A percentile compares a stretch with the other conserved stretches of the same genome.
Conservation (phyloP, 2,888 invertebrate genomes). For the Agapostemon virescens region DNA sequence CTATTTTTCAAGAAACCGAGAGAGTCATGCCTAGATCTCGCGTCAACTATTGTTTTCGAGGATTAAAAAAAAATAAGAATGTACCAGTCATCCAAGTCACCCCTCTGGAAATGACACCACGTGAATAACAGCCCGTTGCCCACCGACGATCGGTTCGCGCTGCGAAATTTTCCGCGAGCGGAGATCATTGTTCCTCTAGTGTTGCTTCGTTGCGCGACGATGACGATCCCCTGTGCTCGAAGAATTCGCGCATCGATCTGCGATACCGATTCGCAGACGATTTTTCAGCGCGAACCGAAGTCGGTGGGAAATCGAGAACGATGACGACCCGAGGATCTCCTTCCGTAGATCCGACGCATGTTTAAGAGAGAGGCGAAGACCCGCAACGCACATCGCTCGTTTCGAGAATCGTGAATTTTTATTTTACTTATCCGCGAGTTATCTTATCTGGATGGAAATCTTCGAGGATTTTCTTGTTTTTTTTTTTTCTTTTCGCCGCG, state of each 20-base stretch:
- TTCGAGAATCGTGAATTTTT: slow-evolving; percentile 1
- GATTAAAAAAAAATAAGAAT: slow-evolving; percentile 32
- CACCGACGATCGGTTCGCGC: slow-evolving; percentile 2
- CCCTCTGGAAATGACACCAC: slow-evolving; percentile 43
- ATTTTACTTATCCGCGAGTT: not conserved
- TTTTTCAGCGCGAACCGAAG: slow-evolving; percentile 21
- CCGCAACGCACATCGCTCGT: slow-evolving; percentile 35
- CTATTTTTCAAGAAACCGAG: not conserved
- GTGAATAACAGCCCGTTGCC: slow-evolving; percentile 27
- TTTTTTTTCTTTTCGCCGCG: not conserved
- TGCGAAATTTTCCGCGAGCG: slow-evolving; percentile 27
- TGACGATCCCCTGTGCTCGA: too few relatives aligned
- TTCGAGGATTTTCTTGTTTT: not conserved
- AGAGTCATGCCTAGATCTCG: not conserved
- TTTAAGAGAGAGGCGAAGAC: slow-evolving; percentile 32
- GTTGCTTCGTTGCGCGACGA: too few relatives aligned
- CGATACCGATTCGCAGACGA: slow-evolving; percentile 17
- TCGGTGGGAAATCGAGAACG: slow-evolving; percentile 15
- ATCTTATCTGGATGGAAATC: not conserved
- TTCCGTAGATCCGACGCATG: slow-evolving; percentile 55
- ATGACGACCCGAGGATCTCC: slow-evolving; percentile 34
- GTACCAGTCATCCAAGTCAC: slow-evolving; percentile 49
- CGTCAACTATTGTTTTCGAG: slow-evolving; percentile 36
- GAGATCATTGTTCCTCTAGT: too few relatives aligned
- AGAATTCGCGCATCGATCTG: too few relatives aligned